Conservation (phyloP, 1,140 invertebrate species). For the Cotesia vestalis region DNA sequence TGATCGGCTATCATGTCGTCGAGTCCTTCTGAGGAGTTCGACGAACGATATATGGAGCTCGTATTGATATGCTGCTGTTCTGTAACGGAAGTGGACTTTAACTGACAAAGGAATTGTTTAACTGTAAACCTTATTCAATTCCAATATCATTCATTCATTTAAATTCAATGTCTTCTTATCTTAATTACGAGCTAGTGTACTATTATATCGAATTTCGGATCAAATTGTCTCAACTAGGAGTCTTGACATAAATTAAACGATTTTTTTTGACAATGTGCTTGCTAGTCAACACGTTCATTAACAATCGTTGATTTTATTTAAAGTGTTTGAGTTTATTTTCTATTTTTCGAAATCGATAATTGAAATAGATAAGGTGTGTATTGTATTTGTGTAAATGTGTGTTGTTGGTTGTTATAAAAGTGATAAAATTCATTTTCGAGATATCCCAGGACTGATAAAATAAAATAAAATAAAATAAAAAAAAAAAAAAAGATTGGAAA, state of each 20-base stretch:
- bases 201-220: background rate
- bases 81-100: constrained; percentile 28
- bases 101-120: constrained; percentile 20
- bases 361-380: too few relatives aligned
- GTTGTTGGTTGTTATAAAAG: background rate
- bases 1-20: constrained; percentile 49
- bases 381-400: too few relatives aligned
- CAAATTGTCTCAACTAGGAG: too few relatives aligned
- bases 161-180: background rate
- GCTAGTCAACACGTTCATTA: too few relatives aligned
- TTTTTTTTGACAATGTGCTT: too few relatives aligned
- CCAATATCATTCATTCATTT: background rate
- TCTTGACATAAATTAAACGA: too few relatives aligned
- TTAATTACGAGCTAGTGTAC: background rate
- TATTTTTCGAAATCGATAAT: too few relatives aligned
- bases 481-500: too few relatives aligned
- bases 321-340: too few relatives aligned
- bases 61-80: background rate
- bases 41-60: constrained; percentile 31
- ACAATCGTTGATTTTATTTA: too few relatives aligned
- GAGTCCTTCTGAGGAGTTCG: constrained; percentile 33
- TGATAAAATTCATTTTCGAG: background rate
- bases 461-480: too few relatives aligned
- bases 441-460: too few relatives aligned
- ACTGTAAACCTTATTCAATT: constrained; percentile 10